phyloP scores from a whole-genome alignment of 2,888 invertebrate species.

The Tortricodes alternella region DNA sequence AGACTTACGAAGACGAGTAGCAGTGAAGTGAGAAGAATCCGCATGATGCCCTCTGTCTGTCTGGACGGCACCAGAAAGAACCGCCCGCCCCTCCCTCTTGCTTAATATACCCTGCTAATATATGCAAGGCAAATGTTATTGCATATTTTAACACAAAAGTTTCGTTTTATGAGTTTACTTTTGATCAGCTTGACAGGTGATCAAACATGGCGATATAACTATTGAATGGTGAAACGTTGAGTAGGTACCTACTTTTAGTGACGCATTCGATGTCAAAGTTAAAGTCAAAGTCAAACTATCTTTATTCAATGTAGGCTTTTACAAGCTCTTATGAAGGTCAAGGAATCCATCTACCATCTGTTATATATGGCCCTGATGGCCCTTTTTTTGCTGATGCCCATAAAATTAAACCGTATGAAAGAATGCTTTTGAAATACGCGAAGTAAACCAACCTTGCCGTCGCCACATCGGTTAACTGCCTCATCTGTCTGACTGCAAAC shows the following conservation, averaged over 20 bases:
- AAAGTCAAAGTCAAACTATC: too few relatives aligned
- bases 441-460: too few relatives aligned
- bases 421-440: too few relatives aligned
- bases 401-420: too few relatives aligned
- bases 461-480: too few relatives aligned
- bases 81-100: neutral
- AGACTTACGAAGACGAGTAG: conserved; percentile 11
- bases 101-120: conserved; percentile 15
- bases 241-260: neutral
- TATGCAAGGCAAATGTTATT: conserved; percentile 25
- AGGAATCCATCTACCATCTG: too few relatives aligned
- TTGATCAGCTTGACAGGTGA: conserved; percentile 6
- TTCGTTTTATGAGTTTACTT: neutral
- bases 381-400: too few relatives aligned
- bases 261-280: neutral
- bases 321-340: too few relatives aligned
- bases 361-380: too few relatives aligned
- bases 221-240: neutral
- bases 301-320: too few relatives aligned
- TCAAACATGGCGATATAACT: neutral
- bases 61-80: neutral
- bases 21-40: neutral
- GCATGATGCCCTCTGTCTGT: neutral
- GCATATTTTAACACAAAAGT: neutral
- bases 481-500: too few relatives aligned